Evolutionary conservation across 1,140 invertebrate genomes (phyloP), one percentile per base, ranked within the genome.

Genomic region (Apis cerana): DNA sequence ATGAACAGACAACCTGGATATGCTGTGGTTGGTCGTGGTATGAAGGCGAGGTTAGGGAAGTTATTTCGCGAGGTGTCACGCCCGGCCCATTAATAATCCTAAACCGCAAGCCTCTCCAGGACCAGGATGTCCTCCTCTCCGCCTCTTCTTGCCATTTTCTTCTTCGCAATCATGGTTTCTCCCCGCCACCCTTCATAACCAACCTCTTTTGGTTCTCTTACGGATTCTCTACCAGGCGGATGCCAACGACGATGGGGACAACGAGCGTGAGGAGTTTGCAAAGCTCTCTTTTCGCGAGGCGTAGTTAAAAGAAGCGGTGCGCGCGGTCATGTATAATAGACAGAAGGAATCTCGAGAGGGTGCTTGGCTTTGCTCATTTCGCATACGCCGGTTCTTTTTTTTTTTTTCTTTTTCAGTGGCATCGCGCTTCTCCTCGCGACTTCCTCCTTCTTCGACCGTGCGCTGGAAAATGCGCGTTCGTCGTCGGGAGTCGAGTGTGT

Each of bases 21-120:
- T 78, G 68, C 83, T 88, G 89, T 84, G 77, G 54, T 78, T 75
- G 71, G 65, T 81, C 54, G 61, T 77, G 79, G 74, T 78, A 50
- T 48, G 56, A 56, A 68, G 75, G 52, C 75, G 17, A 65, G 80
- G 76, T 84, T 79, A 77, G 86, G 76, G 62, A 85, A 87, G 91
- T 92, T 92, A 92, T 92, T 92, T 91, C 90, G 89, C 82, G 85
- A 87, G 88, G 81, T 92, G 90, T 93, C 92, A 93, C 91, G 91
- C 91, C 86, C 82, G 80, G 70, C 82, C 88, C 91, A 93, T 93
- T 93, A 92, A 93, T 92, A 92, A 91, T 85, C 87, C 80, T 87
- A 84, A 43, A 85, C 85, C 88, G 83, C 90, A 91, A 89, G 88
- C 86, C 86, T 90, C 81, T 84, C 70, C 23, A 84, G 70, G 81